Base-by-base conservation (phyloP, 1,140 invertebrate species). In the Aphis gossypii region DNA sequence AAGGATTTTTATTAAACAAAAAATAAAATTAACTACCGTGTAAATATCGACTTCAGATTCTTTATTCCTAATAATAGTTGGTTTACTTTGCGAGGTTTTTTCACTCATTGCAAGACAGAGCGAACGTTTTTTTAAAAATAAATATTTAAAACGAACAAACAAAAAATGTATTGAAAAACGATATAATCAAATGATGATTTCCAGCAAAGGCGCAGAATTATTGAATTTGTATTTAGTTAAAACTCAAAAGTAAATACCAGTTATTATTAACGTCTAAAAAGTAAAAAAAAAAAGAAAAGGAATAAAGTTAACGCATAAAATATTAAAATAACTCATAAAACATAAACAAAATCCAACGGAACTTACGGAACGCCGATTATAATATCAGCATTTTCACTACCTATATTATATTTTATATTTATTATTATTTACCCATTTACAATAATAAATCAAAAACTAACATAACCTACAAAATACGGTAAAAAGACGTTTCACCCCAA, bases 41-140 rank as follows among this genome's bases (percentile, higher is more conserved):
- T 92, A 92, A 83, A 92, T 48, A 92, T 92, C 90, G 1, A 38
- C n/a, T 83, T 92, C 90, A 0, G 46, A 46, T 48, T 92, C 68
- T 83, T 92, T 92, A 35, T 76, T 92, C 9, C 46, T 92, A 20
- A 92, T 20, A 8, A 83, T 83, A 5, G 30, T 25, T 4, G 60
- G 46, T 82, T 83, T 92, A 41, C 48, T 92, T 92, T 83, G 90
- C 23, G 48, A 35, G 0, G 20, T 23, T 83, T 92, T 92, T 51
- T 92, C 90, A 92, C n/a, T 83, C 90, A 92, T 92, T 51, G 30
- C 14, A 83, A 92, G 38, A 38, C 30, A 25, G 7, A 35, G 20
- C 14, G 5, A 46, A 84, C 41, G 83, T 6, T 21, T 20, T n/a
- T n/a, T 20, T 21, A 48, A 35, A 51, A 87, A 87, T n/a, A 46